Evolutionary conservation across 1,140 invertebrate genomes (phyloP), one percentile per base, ranked within the genome.

Genomic region (Caenorhabditis briggsae): DNA sequence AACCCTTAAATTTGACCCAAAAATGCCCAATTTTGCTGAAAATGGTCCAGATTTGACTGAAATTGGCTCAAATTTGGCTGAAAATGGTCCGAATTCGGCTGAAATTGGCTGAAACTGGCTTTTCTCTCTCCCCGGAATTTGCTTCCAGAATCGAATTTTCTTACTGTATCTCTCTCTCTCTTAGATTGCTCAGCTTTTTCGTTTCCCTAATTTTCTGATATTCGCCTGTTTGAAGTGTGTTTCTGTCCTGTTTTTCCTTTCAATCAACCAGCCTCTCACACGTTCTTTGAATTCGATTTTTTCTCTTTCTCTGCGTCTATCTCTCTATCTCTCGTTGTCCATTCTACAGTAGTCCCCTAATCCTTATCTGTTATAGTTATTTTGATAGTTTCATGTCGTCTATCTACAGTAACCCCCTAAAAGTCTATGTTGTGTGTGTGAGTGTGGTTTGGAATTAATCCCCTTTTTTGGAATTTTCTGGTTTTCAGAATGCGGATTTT

Each of bases 201-300:
- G 33, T 33, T 33, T 33, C 33, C 33, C 33, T 33, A 64, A n/a
- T 33, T 70, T 25, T n/a, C 65, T 46, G 20, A 70, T 18, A 0
- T 5, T 46, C 56, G 16, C 16, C 56, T n/a, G 18, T n/a, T 58
- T 58, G 14, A 58, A n/a, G 61, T 25, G 23, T 65, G 61, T 65
- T 7, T 82, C 50, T 41, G 11, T 33, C 53, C 53, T 18, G 2
- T 12, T 23, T 23, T 43, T 23, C 46, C 9, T 0, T 20, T 14
- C 46, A 43, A 18, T n/a, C n/a, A 18, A 18, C n/a, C 18, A 16
- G 23, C 12, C 16, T 46, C 64, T 70, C 64, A 70, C 64, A 70
- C 48, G 58, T 58, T 83, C 82, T 83, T 58, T 83, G 55, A 59
- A 58, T 83, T 83, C 55, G 55, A 58, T 58, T 83, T 59, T 83